Conservation (phyloP, 2,113 vertebrate species). For the Edolisoma coerulescens region DNA sequence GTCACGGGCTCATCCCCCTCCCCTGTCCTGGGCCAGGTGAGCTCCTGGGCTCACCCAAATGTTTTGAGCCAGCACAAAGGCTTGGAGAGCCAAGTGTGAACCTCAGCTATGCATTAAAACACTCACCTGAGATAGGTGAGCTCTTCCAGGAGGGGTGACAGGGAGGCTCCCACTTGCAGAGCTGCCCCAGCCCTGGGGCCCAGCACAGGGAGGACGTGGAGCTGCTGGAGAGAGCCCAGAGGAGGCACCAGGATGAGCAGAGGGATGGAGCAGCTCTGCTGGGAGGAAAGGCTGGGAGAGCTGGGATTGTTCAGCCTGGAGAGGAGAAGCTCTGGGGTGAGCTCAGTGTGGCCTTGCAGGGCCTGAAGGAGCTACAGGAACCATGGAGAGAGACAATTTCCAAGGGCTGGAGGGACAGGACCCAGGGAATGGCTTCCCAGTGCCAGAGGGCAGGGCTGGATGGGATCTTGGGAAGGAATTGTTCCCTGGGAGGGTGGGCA, state of each 20-base stretch:
- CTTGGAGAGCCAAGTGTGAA: background rate
- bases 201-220: background rate
- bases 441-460: background rate
- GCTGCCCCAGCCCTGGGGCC: background rate
- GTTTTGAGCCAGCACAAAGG: background rate
- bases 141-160: background rate
- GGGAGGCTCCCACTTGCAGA: background rate
- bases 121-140: background rate
- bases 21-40: constrained; percentile 94
- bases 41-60: background rate
- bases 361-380: background rate
- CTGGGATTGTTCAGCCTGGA: background rate
- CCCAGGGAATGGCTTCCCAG: background rate
- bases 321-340: background rate
- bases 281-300: background rate
- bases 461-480: background rate
- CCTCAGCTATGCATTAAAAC: background rate
- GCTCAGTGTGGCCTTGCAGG: background rate
- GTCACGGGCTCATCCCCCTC: constrained; percentile 94
- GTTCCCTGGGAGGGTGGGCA: background rate
- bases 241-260: background rate
- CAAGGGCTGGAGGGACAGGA: background rate
- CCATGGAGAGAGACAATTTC: background rate
- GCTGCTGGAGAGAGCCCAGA: background rate
- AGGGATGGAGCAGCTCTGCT: background rate